Evolutionary conservation across 2,113 vertebrate genomes (phyloP), one percentile per base, ranked within the genome.

Genomic region (Semicossyphus pulcher): DNA sequence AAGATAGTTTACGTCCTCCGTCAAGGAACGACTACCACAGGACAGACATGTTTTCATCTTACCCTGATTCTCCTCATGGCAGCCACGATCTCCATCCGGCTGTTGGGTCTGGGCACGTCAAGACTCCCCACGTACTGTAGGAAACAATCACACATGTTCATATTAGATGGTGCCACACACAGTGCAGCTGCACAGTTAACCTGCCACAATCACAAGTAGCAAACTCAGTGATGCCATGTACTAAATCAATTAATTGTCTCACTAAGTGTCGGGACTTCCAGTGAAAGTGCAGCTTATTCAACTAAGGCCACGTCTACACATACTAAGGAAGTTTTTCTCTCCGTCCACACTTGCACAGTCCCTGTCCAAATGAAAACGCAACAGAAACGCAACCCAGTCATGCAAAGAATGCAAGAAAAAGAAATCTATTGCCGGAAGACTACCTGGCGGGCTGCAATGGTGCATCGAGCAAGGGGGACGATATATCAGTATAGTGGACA

Each of bases 31-130:
- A 21, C 57, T 41, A 61, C 25, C 5, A 4, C 51, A 54, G 29
- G 41, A 70, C 41, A 18, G 6, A 3, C 7, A n/a, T 42, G 56
- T 18, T 12, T 32, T 66, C 41, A 28, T 42, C 95, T 95, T 79
- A 97, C 96, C 94, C 96, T 92, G 78, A 97, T 97, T 83, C 95
- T 95, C 28, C 96, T 94, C 96, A 97, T 97, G 41, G 95, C 95
- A 20, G 96, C 96, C 56, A 98, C 96, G 0, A 98, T 97, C 91
- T 98, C 96, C 95, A 97, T 95, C 0, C 96, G 95, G 81, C 96
- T 98, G 94, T 95, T 97, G 78, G 96, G 96, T 82, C 96, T 93
- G 44, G 95, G 94, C 7, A 97, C 95, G 1, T 97, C 96, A 60
- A 97, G 88, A 70, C 96, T 95, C 2, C 96, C 96, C 4, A 97